Percentiles rank a stretch among this genome's conserved stretches.
phyloP scores from a whole-genome alignment of 1,140 invertebrate species.

The Hormaphis cornu region DNA sequence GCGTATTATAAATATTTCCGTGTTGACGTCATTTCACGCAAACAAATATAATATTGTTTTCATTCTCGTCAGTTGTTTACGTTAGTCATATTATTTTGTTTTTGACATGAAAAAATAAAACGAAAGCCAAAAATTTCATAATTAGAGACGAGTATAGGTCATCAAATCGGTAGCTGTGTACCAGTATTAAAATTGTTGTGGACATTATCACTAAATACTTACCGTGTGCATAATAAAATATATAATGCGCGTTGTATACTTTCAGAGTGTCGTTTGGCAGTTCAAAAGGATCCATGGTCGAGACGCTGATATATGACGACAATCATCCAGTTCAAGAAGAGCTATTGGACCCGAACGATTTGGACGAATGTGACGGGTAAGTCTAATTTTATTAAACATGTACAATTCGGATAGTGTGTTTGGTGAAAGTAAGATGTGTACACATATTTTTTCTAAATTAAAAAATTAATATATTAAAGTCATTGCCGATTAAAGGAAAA shows the following conservation, averaged over 20 bases:
- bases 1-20: background rate
- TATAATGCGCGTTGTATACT: too few species aligned
- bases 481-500: too few species aligned
- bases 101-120: slow-evolving; percentile 2
- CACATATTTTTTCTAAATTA: too few species aligned
- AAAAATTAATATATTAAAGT: too few species aligned
- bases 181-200: too few species aligned
- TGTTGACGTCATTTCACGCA: background rate
- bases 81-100: background rate
- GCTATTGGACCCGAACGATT: slow-evolving; percentile 44
- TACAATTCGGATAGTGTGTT: background rate
- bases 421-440: too few species aligned
- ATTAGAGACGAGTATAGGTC: too few species aligned
- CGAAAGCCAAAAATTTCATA: background rate
- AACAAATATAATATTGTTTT: background rate
- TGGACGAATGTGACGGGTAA: slow-evolving; percentile 47
- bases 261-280: slow-evolving; percentile 83
- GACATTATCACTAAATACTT: background rate
- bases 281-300: slow-evolving; percentile 89
- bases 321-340: slow-evolving; percentile 59
- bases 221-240: background rate
- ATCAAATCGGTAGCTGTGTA: too few species aligned
- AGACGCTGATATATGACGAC: slow-evolving; percentile 80
- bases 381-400: slow-evolving; percentile 39
- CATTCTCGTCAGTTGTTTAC: background rate